A percentile compares a stretch with the other conserved stretches of the same genome.
Conservation (phyloP, 1,140 invertebrate genomes). For the Meloidogyne exigua region DNA sequence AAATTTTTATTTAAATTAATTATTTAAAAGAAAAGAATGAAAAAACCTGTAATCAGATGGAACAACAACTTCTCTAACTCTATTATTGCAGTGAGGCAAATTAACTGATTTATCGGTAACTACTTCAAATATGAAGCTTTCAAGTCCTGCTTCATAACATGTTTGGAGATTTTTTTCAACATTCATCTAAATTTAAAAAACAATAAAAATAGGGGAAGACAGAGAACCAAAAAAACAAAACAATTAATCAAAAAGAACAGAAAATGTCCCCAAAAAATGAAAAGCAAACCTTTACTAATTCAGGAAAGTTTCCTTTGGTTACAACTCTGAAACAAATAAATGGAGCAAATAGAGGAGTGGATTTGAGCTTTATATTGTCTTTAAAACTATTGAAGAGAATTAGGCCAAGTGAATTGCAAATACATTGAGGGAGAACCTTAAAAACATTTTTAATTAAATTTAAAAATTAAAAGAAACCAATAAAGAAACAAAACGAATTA, state of each 20-base stretch:
- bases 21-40: background rate
- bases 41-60: conserved; percentile 47
- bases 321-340: conserved; percentile 93
- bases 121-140: conserved; percentile 95
- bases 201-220: conserved; percentile 24
- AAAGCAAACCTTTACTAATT: conserved; percentile 72
- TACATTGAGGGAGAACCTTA: conserved; percentile 71
- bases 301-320: conserved; percentile 88
- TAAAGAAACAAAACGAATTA: conserved; percentile 78
- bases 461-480: conserved; percentile 64
- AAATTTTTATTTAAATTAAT: conserved; percentile 31
- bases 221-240: too few relatives aligned
- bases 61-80: conserved; percentile 57
- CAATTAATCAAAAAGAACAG: background rate
- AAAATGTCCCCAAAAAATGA: conserved; percentile 16
- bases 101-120: conserved; percentile 86
- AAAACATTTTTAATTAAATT: background rate
- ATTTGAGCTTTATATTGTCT: conserved; percentile 83
- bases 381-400: conserved; percentile 90
- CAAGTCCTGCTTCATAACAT: conserved; percentile 82
- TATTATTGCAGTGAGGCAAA: conserved; percentile 72
- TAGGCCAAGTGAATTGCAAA: conserved; percentile 87
- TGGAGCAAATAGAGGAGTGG: conserved; percentile 79
- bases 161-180: conserved; percentile 82
- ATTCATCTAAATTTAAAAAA: conserved; percentile 71